These are phyloP conservation scores for Scolopax mira DNA, from an alignment of 2,113 vertebrate species.

Conservation along the genomic window DNA sequence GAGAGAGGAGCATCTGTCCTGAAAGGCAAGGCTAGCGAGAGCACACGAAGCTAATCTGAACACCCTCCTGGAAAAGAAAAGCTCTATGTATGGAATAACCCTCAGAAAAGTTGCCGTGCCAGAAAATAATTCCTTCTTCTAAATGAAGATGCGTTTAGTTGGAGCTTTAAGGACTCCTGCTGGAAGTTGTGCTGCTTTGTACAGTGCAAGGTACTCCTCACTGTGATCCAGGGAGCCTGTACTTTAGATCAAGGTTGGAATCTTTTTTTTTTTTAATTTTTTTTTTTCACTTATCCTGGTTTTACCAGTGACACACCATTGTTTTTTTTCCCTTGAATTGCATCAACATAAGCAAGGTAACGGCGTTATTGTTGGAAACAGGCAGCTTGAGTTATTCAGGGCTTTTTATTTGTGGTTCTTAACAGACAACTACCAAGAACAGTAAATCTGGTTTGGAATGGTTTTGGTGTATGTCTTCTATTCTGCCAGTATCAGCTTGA, in stretches of 20 bases:
- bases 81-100: background rate
- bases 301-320: background rate
- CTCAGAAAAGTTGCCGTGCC: background rate
- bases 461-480: background rate
- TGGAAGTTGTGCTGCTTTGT: background rate
- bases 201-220: background rate
- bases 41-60: background rate
- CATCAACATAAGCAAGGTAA: background rate
- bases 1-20: background rate
- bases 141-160: background rate
- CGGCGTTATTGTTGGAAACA: background rate
- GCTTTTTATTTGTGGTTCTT: background rate
- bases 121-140: background rate
- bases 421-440: background rate
- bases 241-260: background rate
- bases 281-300: background rate
- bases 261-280: background rate
- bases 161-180: background rate
- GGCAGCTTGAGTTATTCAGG: background rate
- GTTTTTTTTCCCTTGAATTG: background rate
- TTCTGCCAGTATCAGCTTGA: background rate
- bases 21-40: background rate
- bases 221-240: background rate
- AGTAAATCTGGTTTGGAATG: background rate
- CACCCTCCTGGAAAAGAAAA: background rate